Evolutionary conservation across 2,113 vertebrate genomes (phyloP), one percentile per base, ranked within the genome.

Genomic region (Loxodonta africana): DNA sequence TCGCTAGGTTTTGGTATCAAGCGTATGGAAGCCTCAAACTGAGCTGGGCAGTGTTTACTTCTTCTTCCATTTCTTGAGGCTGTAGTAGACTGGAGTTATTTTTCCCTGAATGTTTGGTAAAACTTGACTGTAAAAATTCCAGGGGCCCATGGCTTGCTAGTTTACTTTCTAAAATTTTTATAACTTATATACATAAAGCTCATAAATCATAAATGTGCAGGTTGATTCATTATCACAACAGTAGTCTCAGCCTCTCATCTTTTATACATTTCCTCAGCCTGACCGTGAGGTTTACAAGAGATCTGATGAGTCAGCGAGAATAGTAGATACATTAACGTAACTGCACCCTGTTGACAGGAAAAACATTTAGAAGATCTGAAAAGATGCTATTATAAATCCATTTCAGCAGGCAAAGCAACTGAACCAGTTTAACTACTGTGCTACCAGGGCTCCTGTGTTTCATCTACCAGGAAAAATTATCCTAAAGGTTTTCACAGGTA

Each of bases 221-320:
- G 48, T 95, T 41, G 85, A 74, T 83, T 93, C 60, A 63, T 76
- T 77, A 91, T 91, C 30, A 91, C 57, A 85, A 81, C 2, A 73
- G 51, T 12, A 92, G 73, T 78, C 89, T 96, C 57, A 93, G 11
- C 28, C 48, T 86, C 86, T 44, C 23, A 65, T 73, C 37, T 44
- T 83, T 84, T 84, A 63, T 57, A 60, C 1, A 18, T 94, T 30
- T 82, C 71, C 62, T 95, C 53, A 80, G 62, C 67, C 30, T 91
- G 76, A 91, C 53, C 30, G 62, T 96, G 83, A 85, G 62, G 88
- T 92, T 97, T 88, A 53, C 62, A 85, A 96, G 88, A 95, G 46
- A 82, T 44, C 28, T 78, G 85, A 90, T 96, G 90, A 97, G 88
- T 97, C 88, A 96, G n/a, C 81, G 69, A 51, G 63, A 97, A 94